Base-by-base conservation (phyloP, 1,140 invertebrate genomes). In the Tachypleus tridentatus region DNA sequence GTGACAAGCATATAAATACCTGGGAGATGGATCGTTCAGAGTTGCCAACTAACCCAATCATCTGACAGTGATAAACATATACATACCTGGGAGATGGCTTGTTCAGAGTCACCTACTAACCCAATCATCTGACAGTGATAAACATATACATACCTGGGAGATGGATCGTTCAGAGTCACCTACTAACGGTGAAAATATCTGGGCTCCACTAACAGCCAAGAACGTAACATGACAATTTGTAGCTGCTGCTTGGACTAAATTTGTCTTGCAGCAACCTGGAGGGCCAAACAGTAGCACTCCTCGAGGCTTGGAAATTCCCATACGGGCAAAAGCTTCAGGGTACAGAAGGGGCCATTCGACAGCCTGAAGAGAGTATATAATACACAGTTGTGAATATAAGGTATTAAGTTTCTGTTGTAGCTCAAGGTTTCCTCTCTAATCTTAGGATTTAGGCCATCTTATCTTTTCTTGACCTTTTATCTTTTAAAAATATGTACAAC, bases 231-330 rank as follows among this genome's bases (percentile, higher is more conserved):
- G 76, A 49, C 81, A 80, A 61, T 83, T 81, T 63, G 78, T 80
- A 11, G 86, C 85, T 49, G 87, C 64, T 4, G 85, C 85, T 70
- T 83, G 80, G 9, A 84, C 85, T 29, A 88, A 77, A 65, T 82
- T 83, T 5, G 87, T 89, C 78, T 89, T 89, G 4, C 83, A 85
- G 75, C 86, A 88, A 3, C 87, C 87, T 3, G 87, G 86, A 29
- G 87, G 87, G 3, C 87, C 87, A 76, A 87, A 87, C 51, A 89
- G 79, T 11, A 89, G 74, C 51, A 88, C 76, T 48, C 87, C 82
- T 78, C 72, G 68, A 3, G 79, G 79, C 29, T 76, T 74, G 29
- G 72, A 66, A 48, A 82, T 73, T 49, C 77, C 77, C 60, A 80
- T 70, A 53, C 75, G 70, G 8, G 67, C 59, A 61, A 81, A 81